A percentile compares a stretch with the other conserved stretches of the same genome.
Conservation (phyloP, 2,888 invertebrate species). For the Cosmorhoe ocellata region DNA sequence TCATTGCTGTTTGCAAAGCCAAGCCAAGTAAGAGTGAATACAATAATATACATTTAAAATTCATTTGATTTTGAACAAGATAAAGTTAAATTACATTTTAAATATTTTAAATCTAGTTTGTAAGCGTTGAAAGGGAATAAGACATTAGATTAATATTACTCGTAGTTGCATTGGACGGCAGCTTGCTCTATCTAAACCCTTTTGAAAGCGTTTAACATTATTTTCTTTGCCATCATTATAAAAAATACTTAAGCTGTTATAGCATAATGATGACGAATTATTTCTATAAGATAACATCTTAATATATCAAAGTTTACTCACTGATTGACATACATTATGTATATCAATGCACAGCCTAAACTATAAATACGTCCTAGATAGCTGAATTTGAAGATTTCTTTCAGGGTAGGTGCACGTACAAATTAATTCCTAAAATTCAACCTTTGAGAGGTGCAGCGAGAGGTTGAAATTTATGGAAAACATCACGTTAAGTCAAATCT, state of each 20-base stretch:
- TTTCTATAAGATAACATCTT: neutral
- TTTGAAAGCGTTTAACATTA: slow-evolving; percentile 22
- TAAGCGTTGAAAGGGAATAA: slow-evolving; percentile 32
- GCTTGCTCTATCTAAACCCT: slow-evolving; percentile 52
- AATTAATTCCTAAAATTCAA: no score
- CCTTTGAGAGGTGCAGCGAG: no score
- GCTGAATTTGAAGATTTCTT: no score
- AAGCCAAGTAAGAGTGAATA: neutral
- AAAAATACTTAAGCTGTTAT: neutral
- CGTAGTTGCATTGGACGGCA: slow-evolving; percentile 70
- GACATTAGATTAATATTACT: slow-evolving; percentile 39
- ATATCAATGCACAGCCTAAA: no score
- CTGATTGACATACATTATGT: no score
- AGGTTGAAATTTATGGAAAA: no score
- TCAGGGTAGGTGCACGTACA: no score
- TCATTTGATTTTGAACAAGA: slow-evolving; percentile 2
- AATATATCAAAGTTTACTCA: no score
- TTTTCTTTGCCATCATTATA: neutral
- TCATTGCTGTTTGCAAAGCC: no score
- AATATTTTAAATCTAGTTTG: slow-evolving; percentile 24
- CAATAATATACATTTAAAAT: neutral
- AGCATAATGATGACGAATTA: neutral
- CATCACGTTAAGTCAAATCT: no score
- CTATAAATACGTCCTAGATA: no score
- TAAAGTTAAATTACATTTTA: slow-evolving; percentile 2